Conservation (phyloP, 2,888 invertebrate species). For the Leptopilina drosophilae region DNA sequence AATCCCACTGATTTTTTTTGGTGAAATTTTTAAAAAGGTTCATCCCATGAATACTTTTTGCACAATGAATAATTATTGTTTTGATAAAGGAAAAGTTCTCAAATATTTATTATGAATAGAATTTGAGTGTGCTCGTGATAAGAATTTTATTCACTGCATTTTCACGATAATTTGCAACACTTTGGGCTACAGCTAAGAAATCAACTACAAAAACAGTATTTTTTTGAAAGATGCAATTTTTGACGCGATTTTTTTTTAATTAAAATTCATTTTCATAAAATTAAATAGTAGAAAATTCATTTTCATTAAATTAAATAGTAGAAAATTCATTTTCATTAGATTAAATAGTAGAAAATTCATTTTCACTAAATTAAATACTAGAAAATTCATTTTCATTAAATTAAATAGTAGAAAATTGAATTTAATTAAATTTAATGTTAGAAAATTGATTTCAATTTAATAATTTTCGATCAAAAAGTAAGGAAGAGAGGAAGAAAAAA, state of each 20-base stretch:
- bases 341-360: no score
- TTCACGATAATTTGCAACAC: conserved; percentile 54
- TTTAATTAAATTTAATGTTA: no score
- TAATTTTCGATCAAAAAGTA: conserved; percentile 7
- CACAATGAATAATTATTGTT: not conserved
- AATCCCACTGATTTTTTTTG: not conserved
- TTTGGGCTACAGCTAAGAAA: conserved; percentile 64
- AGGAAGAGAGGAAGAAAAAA: conserved; percentile 42
- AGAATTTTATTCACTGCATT: conserved; percentile 20
- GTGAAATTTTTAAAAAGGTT: not conserved
- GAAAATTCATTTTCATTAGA: no score
- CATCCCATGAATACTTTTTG: not conserved
- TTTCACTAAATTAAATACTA: no score
- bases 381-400: no score
- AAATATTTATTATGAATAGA: not conserved
- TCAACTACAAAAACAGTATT: conserved; percentile 64
- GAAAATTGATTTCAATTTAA: no score
- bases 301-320: no score
- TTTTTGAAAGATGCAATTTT: conserved; percentile 69
- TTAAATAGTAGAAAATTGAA: no score
- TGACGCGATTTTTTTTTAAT: not conserved
- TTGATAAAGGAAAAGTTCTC: not conserved
- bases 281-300: no score
- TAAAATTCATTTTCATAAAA: no score
- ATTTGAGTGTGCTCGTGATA: conserved; percentile 23